Base-by-base conservation (phyloP, 2,113 vertebrate species). In the Lota lota region DNA sequence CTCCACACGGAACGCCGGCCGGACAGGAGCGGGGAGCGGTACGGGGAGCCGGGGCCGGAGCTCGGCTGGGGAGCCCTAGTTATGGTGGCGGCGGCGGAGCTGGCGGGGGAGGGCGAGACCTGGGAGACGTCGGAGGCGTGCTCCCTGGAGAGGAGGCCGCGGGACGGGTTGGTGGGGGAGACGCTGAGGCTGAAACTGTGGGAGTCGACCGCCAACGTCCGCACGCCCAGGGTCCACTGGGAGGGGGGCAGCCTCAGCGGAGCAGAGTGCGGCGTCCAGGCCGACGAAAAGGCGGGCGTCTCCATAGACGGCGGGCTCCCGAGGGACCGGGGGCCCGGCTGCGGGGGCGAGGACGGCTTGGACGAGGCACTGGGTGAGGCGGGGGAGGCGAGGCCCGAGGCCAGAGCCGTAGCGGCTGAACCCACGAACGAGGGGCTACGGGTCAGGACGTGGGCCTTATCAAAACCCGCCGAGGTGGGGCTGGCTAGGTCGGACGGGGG, bases 221-320 rank as follows among this genome's bases (percentile, higher is more conserved):
- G 87, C 19, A 88, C 69, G 18, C 91, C 91, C 53, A 88, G 50
- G 6, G 85, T 86, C 90, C 90, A 93, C 59, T 89, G 90, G 40
- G 89, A 78, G 56, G 75, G 80, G 73, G 84, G 69, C 21, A 67
- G 61, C 63, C 78, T 85, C 56, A 85, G 66, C 28, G 87, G 78
- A 17, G 75, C 75, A 61, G 82, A 73, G 24, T 79, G 69, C 5
- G 77, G 64, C 10, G 82, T 87, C 78, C 64, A 79, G 3, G 36
- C 21, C 0, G 68, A 74, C 3, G 85, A 66, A 18, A 81, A 63
- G 14, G 78, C 79, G 10, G 79, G 85, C 54, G 81, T 80, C 79
- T 89, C 88, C 75, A 89, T 67, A 47, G 85, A 81, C 0, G 88
- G 87, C 11, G 89, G 89, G 56, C 70, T 89, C 62, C 84, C 87